Base-by-base conservation (phyloP, 2,113 vertebrate species). In the Hemicordylus capensis region DNA sequence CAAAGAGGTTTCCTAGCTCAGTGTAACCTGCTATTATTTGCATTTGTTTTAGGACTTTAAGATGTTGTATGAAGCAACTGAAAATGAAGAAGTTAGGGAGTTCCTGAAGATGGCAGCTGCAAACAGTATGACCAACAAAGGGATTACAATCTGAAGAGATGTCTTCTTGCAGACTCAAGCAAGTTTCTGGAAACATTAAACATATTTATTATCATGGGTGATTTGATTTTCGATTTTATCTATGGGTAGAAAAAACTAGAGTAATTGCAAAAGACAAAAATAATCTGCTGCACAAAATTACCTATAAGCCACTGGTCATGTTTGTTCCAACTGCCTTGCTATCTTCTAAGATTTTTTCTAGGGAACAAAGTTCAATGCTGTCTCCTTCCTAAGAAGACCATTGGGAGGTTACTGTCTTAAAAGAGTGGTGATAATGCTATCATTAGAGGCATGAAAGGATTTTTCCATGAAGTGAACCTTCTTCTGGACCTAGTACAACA, bases 31-130 rank as follows among this genome's bases (percentile, higher is more conserved):
- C 24, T n/a, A 54, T n/a, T n/a, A n/a, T 80, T 83, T 81, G 78
- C 17, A 85, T 74, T 78, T 8, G 26, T 87, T 82, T 48, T 42
- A 90, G 88, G 90, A 80, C 78, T 91, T 87, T 39, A 44, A 90
- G 82, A 86, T 59, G 76, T 69, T 94, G 28, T 9, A 59, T 9
- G 26, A 69, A 73, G 67, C 64, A 39, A 84, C 78, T n/a, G 76
- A 85, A 75, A 87, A 85, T 1, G 44, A 88, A 76, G 59, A 91
- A 39, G 73, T 80, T 61, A 19, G 67, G n/a, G 56, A 54, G 80
- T 92, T 94, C 75, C 34, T 87, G 74, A 85, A 89, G 77, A 5
- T 88, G 15, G 24, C 14, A 76, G 31, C 51, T 8, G 0, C 0
- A 46, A 75, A 31, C 4, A 6, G 22, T 8, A 1, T 39, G n/a